phyloP scores from a whole-genome alignment of 53 echinoderm and acorn worm genomes.

The Holothuria leucospilota region DNA sequence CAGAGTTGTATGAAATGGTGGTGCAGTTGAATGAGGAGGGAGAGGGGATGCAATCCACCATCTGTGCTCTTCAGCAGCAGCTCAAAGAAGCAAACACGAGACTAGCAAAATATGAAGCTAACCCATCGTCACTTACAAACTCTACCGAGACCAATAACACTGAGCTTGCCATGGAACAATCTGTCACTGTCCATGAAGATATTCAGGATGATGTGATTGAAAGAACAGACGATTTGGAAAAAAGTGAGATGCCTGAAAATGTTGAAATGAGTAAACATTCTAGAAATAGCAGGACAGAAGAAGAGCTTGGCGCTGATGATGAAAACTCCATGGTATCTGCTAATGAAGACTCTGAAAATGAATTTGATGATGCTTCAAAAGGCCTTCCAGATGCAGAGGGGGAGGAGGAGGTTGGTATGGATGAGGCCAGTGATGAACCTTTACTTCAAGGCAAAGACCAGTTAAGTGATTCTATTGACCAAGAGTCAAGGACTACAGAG shows the following conservation, averaged over 20 bases:
- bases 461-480: conserved; percentile 6
- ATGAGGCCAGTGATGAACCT: too few species aligned
- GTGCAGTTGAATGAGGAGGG: conserved; percentile 95
- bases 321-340: conserved; percentile 19
- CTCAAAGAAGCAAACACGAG: conserved; percentile 83
- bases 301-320: not conserved
- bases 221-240: not conserved
- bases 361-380: not conserved
- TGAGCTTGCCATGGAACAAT: conserved; percentile 5
- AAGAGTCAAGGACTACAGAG: conserved; percentile 42
- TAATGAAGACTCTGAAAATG: not conserved
- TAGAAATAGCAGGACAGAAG: too few species aligned
- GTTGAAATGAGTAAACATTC: too few species aligned
- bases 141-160: not conserved
- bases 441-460: not conserved
- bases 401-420: not conserved
- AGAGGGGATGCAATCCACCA: conserved; percentile 98
- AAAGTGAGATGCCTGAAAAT: too few species aligned
- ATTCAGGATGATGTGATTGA: conserved; percentile 18
- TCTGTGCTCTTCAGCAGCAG: conserved; percentile 94
- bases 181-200: not conserved
- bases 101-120: conserved; percentile 48
- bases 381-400: conserved; percentile 12
- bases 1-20: conserved; percentile 99
- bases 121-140: conserved; percentile 7